Evolutionary conservation across 2,113 vertebrate genomes (phyloP).

Genomic region (Bungarus multicinctus): DNA sequence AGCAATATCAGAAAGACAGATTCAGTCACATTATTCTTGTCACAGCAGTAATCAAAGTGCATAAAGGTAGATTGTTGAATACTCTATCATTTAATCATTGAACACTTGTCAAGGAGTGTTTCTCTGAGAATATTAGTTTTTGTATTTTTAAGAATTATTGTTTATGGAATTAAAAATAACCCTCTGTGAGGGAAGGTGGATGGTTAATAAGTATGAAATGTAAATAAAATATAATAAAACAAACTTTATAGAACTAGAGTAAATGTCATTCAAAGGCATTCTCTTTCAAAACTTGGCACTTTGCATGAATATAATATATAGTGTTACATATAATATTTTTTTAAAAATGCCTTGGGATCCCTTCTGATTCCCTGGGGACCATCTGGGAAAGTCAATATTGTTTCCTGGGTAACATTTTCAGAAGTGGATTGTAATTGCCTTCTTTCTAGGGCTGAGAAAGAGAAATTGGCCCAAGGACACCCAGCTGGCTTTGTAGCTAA

Average conservation of each 20-base stretch:
- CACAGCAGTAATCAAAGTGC: accelerated
- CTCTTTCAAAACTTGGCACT: not conserved
- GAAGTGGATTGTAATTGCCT: not conserved
- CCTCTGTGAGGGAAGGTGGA: not conserved
- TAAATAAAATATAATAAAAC: not conserved
- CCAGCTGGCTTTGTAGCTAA: not conserved
- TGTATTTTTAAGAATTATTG: not conserved
- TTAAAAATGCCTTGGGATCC: not conserved
- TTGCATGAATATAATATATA: not conserved
- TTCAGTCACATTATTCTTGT: not conserved
- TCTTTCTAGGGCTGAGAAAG: not conserved
- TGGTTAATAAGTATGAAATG: not conserved
- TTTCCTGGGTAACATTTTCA: not conserved
- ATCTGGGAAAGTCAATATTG: not conserved
- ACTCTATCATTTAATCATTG: accelerated
- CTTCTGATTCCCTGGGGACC: not conserved
- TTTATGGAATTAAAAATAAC: not conserved
- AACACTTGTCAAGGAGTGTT: not conserved
- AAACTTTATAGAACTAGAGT: not conserved
- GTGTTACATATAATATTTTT: not conserved
- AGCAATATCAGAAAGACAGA: not conserved
- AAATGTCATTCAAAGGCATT: not conserved
- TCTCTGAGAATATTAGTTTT: not conserved
- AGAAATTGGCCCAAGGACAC: not conserved
- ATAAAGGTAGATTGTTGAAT: not conserved